A percentile compares a stretch with the other conserved stretches of the same genome.
Conservation (phyloP, 1,140 invertebrate species). For the Macrobrachium nipponense region DNA sequence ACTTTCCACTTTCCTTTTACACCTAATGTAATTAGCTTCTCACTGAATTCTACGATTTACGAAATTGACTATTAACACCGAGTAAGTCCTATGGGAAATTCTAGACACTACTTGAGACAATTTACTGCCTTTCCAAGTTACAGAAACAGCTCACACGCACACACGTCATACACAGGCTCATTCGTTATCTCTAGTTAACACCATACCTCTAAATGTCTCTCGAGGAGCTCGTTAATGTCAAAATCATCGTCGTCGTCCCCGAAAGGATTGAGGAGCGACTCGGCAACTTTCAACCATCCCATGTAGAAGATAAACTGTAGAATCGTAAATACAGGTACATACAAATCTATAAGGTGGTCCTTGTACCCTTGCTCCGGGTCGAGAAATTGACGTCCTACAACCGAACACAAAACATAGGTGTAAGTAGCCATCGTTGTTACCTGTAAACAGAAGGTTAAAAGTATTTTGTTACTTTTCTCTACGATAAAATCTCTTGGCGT, state of each 20-base stretch:
- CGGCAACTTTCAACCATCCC: conserved; percentile 94
- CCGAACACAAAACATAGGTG: conserved; percentile 71
- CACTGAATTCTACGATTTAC: no score
- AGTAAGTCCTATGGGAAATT: no score
- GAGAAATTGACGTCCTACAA: conserved; percentile 73
- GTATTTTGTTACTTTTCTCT: neutral
- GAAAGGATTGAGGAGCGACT: conserved; percentile 78
- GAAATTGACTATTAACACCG: no score
- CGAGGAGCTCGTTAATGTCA: conserved; percentile 87
- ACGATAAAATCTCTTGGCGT: no score
- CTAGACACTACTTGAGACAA: no score
- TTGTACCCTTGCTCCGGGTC: conserved; percentile 74
- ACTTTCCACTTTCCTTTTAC: no score
- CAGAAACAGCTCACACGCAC: no score
- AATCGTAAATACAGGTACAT: conserved; percentile 89
- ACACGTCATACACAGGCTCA: no score
- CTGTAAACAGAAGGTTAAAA: conserved; percentile 69
- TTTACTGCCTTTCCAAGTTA: no score
- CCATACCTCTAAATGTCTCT: conserved; percentile 79
- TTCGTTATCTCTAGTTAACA: no score
- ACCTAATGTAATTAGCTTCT: no score
- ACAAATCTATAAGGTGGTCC: conserved; percentile 73
- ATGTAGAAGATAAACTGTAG: conserved; percentile 84
- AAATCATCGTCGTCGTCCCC: conserved; percentile 83
- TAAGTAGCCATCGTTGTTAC: conserved; percentile 74